Conservation (phyloP, 2,888 invertebrate species). For the Atethmia centrago region DNA sequence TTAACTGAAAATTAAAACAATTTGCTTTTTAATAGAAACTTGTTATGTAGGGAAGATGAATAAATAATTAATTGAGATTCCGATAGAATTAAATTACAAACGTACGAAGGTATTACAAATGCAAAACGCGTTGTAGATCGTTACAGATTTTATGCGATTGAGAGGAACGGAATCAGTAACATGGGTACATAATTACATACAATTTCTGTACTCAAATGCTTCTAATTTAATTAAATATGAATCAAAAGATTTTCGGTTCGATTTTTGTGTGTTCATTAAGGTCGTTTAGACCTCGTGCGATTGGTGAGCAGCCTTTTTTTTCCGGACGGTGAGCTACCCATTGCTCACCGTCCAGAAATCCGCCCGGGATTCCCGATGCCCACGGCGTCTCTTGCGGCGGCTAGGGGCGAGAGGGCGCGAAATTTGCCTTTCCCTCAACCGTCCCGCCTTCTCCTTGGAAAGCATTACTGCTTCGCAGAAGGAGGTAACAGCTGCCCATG, state of each 20-base stretch:
- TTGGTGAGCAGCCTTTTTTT: not conserved
- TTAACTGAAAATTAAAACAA: slow-evolving; percentile 21
- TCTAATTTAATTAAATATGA: slow-evolving; percentile 11
- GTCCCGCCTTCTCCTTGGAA: too few species aligned
- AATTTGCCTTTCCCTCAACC: too few species aligned
- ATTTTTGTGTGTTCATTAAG: not conserved
- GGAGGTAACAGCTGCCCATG: too few species aligned
- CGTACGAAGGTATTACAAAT: slow-evolving; percentile 56
- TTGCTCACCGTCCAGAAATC: too few species aligned
- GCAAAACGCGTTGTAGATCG: slow-evolving; percentile 51
- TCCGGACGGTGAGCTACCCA: too few species aligned
- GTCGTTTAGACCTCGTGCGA: not conserved
- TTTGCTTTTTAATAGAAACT: slow-evolving; percentile 29
- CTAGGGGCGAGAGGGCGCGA: too few species aligned
- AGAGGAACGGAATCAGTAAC: slow-evolving; percentile 25
- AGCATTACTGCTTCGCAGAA: too few species aligned
- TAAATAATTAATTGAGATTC: slow-evolving; percentile 50
- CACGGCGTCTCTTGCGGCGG: too few species aligned
- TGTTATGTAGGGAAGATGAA: slow-evolving; percentile 41
- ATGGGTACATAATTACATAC: slow-evolving; percentile 8
- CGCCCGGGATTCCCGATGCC: too few species aligned
- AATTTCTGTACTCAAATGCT: not conserved
- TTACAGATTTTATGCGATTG: slow-evolving; percentile 54
- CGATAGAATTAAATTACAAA: slow-evolving; percentile 60
- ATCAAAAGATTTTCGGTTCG: not conserved